A percentile compares a stretch with the other conserved stretches of the same genome.
phyloP scores from a whole-genome alignment of 2,113 vertebrate genomes.

The Azemiops feae region DNA sequence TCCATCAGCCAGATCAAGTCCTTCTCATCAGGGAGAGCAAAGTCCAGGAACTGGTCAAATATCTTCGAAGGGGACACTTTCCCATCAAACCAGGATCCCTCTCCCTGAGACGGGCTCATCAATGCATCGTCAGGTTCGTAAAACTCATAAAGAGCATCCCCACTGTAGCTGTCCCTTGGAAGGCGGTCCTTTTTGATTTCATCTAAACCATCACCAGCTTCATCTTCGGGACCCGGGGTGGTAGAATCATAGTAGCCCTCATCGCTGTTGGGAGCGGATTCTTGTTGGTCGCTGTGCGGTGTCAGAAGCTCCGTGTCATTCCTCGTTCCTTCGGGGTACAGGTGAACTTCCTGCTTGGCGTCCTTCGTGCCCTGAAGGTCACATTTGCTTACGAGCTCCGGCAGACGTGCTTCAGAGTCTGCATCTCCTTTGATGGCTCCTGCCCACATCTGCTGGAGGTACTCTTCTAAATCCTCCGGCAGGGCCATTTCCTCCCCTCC shows the following conservation, averaged over 20 bases:
- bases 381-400: conserved; percentile 32
- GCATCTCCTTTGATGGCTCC: conserved; percentile 58
- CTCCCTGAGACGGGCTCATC: conserved; percentile 80
- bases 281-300: conserved; percentile 93
- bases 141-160: conserved; percentile 95
- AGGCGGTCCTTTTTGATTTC: conserved; percentile 78
- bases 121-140: conserved; percentile 86
- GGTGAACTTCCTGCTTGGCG: conserved; percentile 58
- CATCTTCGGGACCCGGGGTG: conserved; percentile 89
- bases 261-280: conserved; percentile 92
- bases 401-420: conserved; percentile 63
- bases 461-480: conserved; percentile 84
- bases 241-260: conserved; percentile 97
- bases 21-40: conserved; percentile 65
- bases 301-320: conserved; percentile 75
- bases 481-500: conserved; percentile 97
- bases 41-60: conserved; percentile 75
- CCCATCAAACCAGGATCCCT: conserved; percentile 76
- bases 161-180: conserved; percentile 94
- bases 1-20: conserved; percentile 65
- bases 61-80: conserved; percentile 67
- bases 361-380: conserved; percentile 36
- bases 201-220: conserved; percentile 76
- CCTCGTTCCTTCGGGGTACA: conserved; percentile 60
- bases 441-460: conserved; percentile 80